Percentiles rank a stretch among this genome's conserved stretches.
These are phyloP conservation scores for Semaprochilodus insignis DNA, from an alignment of 2,797 vertebrate species.

Conservation along the genomic window DNA sequence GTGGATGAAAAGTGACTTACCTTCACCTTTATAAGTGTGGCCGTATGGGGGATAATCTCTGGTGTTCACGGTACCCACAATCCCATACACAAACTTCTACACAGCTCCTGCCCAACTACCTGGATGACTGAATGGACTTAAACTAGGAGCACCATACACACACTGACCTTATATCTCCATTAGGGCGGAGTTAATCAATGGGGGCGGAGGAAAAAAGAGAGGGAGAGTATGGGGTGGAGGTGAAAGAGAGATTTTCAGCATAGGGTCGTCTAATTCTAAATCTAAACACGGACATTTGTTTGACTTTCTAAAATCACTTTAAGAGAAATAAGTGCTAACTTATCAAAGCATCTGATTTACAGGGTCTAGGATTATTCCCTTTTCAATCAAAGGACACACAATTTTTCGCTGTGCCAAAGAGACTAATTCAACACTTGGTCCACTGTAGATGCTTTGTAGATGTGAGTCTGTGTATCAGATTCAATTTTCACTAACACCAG, in stretches of 20 bases:
- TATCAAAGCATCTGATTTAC: not conserved
- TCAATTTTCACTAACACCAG: not conserved
- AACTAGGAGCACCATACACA: constrained; percentile 84
- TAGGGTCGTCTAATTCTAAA: constrained; percentile 6
- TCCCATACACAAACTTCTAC: constrained; percentile 35
- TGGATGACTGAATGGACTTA: constrained; percentile 72
- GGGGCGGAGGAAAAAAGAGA: constrained; percentile 46
- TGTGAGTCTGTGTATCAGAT: too few species aligned
- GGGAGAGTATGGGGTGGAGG: constrained; percentile 3
- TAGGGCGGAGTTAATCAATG: constrained; percentile 86
- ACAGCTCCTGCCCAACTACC: constrained; percentile 43
- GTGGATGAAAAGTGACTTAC: constrained; percentile 35
- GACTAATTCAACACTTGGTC: not conserved
- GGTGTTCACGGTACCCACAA: not conserved
- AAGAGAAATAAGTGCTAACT: not conserved
- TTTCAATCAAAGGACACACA: not conserved
- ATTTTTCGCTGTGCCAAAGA: not conserved
- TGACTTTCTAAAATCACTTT: constrained; percentile 50
- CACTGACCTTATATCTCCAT: constrained; percentile 93
- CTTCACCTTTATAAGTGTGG: constrained; percentile 39
- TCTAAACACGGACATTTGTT: constrained; percentile 36
- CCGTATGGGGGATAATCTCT: constrained; percentile 40
- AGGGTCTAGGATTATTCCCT: not conserved
- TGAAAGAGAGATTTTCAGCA: constrained; percentile 14
- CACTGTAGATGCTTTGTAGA: not conserved